Evolutionary conservation across 2,888 invertebrate species (phyloP).

Genomic region (Thalpophila matura): DNA sequence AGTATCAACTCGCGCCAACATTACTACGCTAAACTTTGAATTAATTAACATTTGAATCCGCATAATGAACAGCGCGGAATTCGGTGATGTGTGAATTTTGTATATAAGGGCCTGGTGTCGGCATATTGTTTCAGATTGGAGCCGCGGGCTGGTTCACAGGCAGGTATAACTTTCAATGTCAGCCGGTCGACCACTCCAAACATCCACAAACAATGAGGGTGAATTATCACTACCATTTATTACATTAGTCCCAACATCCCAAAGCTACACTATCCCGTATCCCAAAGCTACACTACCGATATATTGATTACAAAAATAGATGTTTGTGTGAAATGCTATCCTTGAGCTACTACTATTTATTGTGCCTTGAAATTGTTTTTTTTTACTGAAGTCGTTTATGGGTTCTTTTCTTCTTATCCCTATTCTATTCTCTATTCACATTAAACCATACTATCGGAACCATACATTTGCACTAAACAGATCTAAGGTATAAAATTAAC

Average conservation of each 20-base stretch:
- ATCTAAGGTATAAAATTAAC: slow-evolving; percentile 4
- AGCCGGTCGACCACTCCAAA: slow-evolving; percentile 98
- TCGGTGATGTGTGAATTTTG: slow-evolving; percentile 60
- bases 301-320: slow-evolving; percentile 40
- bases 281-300: slow-evolving; percentile 47
- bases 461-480: slow-evolving; percentile 30
- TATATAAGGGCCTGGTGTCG: slow-evolving; percentile 84
- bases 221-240: slow-evolving; percentile 88
- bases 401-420: slow-evolving; percentile 16
- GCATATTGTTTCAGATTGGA: slow-evolving; percentile 94
- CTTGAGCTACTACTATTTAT: slow-evolving; percentile 19
- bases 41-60: slow-evolving; percentile 58
- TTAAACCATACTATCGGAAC: slow-evolving; percentile 21
- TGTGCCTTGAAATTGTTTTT: slow-evolving; percentile 18
- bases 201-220: slow-evolving; percentile 97
- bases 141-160: slow-evolving; percentile 98
- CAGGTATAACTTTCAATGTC: slow-evolving; percentile 98
- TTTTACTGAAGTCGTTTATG: slow-evolving; percentile 20
- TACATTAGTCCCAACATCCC: slow-evolving; percentile 62
- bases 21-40: slow-evolving; percentile 56
- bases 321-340: slow-evolving; percentile 28
- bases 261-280: slow-evolving; percentile 47
- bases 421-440: slow-evolving; percentile 21
- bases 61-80: slow-evolving; percentile 40
- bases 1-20: slow-evolving; percentile 50